These are phyloP conservation scores for Ochlodes sylvanus DNA, from an alignment of 2,888 invertebrate species.

Conservation along the genomic window DNA sequence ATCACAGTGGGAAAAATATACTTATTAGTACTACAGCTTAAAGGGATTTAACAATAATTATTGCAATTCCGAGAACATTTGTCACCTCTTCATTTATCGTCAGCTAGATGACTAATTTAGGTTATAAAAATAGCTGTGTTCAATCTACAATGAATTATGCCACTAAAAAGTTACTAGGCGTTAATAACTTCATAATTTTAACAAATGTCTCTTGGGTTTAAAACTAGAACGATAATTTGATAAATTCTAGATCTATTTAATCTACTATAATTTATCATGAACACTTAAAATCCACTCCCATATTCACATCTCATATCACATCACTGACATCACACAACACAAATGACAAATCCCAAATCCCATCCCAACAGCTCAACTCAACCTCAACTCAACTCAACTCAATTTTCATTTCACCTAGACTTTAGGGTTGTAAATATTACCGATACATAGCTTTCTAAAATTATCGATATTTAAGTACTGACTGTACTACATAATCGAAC, in stretches of 20 bases:
- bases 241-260: background rate
- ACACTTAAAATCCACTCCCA: conserved; percentile 10
- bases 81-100: conserved; percentile 64
- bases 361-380: background rate
- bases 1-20: conserved; percentile 44
- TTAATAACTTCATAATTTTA: conserved; percentile 27
- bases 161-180: conserved; percentile 25
- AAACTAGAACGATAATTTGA: conserved; percentile 4
- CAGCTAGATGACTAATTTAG: conserved; percentile 64
- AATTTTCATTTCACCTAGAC: background rate
- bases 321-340: background rate
- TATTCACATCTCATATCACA: background rate
- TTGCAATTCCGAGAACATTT: conserved; percentile 59
- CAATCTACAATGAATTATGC: conserved; percentile 27
- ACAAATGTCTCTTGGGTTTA: conserved; percentile 11
- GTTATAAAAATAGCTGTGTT: conserved; percentile 72
- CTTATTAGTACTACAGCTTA: conserved; percentile 38
- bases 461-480: too few species aligned
- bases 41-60: conserved; percentile 40
- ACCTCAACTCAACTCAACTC: background rate
- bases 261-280: background rate
- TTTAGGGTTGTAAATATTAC: background rate
- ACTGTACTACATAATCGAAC: too few species aligned
- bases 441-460: background rate
- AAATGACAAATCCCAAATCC: background rate